phyloP scores from a whole-genome alignment of 2,113 vertebrate genomes.

The Mohoua ochrocephala region DNA sequence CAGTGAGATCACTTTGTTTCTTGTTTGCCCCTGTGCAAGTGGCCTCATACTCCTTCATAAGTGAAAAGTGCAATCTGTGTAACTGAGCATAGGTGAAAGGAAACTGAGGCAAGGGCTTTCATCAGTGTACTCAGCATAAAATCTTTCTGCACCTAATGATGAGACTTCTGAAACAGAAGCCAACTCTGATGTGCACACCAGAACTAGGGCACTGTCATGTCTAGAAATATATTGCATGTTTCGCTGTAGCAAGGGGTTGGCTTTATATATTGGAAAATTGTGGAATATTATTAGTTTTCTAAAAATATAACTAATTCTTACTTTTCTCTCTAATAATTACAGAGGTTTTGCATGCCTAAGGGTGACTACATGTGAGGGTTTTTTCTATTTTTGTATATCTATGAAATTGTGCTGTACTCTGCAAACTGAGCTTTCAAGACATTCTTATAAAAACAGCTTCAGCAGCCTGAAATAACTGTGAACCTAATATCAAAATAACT shows the following conservation, averaged over 20 bases:
- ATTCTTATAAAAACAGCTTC: neutral
- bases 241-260: neutral
- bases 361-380: neutral
- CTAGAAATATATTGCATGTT: neutral
- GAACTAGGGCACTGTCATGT: conserved; percentile 45
- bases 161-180: neutral
- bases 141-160: neutral
- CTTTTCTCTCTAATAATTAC: neutral
- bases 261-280: neutral
- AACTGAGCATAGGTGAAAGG: neutral
- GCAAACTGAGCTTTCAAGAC: neutral
- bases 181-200: neutral
- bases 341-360: neutral
- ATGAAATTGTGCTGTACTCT: neutral
- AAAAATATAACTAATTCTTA: neutral
- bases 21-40: neutral
- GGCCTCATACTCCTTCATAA: neutral
- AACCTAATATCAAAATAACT: neutral
- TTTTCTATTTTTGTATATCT: neutral
- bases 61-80: neutral
- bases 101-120: neutral
- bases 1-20: neutral
- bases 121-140: neutral
- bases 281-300: neutral
- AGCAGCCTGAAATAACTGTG: neutral